phyloP scores from a whole-genome alignment of 1,140 invertebrate species.

The Cherax destructor region DNA sequence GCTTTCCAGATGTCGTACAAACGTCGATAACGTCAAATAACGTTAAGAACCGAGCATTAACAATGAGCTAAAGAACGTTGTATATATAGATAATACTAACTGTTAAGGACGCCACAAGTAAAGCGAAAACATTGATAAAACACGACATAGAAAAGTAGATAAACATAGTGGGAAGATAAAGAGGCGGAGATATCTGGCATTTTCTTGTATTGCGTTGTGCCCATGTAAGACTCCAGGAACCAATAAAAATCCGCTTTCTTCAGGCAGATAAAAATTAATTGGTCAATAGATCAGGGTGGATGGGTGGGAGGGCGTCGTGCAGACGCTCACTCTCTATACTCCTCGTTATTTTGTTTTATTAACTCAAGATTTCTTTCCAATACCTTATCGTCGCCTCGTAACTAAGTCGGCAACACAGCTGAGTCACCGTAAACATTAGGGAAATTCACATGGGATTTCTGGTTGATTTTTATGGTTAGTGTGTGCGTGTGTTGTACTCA shows the following conservation, averaged over 20 bases:
- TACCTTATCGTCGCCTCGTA: neutral
- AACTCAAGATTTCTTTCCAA: neutral
- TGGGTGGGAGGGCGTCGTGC: neutral
- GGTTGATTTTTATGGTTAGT: too few relatives aligned
- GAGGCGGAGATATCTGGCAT: neutral
- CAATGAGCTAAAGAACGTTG: too few relatives aligned
- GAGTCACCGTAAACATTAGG: neutral
- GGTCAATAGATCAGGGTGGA: neutral
- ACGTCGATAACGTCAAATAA: too few relatives aligned
- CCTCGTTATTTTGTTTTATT: neutral
- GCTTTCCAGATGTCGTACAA: too few relatives aligned
- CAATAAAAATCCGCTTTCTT: slow-evolving; percentile 4
- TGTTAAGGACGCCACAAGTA: too few relatives aligned
- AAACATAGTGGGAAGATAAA: too few relatives aligned
- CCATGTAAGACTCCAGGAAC: neutral
- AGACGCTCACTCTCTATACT: neutral
- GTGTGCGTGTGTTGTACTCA: too few relatives aligned
- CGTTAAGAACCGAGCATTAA: too few relatives aligned
- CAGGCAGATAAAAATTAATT: neutral
- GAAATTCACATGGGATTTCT: neutral
- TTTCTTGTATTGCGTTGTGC: neutral
- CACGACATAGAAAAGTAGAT: too few relatives aligned
- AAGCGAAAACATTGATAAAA: too few relatives aligned
- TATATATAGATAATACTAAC: too few relatives aligned
- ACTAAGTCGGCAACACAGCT: neutral